Base-by-base conservation (phyloP, 37 sponge, comb jelly and placozoan genomes). In the Bolinopsis microptera region DNA sequence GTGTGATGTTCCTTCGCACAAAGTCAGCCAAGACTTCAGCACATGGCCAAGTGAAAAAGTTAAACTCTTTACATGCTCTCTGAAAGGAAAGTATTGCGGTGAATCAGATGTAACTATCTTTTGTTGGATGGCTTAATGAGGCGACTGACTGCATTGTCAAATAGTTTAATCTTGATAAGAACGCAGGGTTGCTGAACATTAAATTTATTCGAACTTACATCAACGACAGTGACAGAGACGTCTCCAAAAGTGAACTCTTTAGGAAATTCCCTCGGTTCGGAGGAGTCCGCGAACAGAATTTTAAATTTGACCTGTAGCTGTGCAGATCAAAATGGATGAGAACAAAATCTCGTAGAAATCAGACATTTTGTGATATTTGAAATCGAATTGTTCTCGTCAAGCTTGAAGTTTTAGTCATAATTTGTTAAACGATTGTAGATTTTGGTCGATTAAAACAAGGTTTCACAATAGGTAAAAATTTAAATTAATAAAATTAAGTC, bases 41-140 rank as follows among this genome's bases (percentile, higher is more conserved):
- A 94, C 96, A 98, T 1, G 98, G 97, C 98, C 98, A 98, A 0
- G 96, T 97, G 94, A 95, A 96, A 76, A 94, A 69, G 0, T 96
- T 95, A 95, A 96, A 97, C 70, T 96, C 96, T 34, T 39, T 39
- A 86, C 90, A 86, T 86, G 90, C 61, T 26, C 90, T 38, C 90
- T 86, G 90, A 86, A 86, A 86, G 5, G 28, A 8, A 72, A 25
- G 25, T n/a, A n/a, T n/a, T n/a, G n/a, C n/a, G n/a, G n/a, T n/a
- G n/a, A n/a, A n/a, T n/a, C n/a, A n/a, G n/a, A n/a, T n/a, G n/a
- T n/a, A n/a, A n/a, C n/a, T n/a, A n/a, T n/a, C n/a, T n/a, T n/a
- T n/a, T n/a, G n/a, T n/a, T n/a, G n/a, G n/a, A n/a, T n/a, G n/a
- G n/a, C n/a, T n/a, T n/a, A n/a, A n/a, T n/a, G n/a, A n/a, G n/a